Base-by-base conservation (phyloP, 2,113 vertebrate genomes). In the Aphelocoma coerulescens region DNA sequence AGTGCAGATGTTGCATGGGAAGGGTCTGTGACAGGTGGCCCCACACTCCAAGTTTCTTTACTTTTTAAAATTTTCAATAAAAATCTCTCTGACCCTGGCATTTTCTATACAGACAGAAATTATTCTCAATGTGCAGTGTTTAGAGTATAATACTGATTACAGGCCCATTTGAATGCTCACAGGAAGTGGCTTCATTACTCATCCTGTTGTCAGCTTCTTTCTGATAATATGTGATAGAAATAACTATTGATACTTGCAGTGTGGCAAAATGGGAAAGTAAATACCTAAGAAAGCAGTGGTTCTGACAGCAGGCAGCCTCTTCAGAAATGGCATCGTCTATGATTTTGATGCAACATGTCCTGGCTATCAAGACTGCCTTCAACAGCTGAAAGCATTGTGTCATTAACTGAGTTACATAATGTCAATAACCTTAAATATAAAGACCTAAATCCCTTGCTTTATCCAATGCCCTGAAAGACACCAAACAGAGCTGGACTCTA, bases 1-100 rank as follows among this genome's bases (percentile, higher is more conserved):
- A 57, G 15, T 10, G 33, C 1, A 1, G 33, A 61, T 13, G 10
- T 48, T 3, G 0, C 35, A 18, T 7, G 19, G 43, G 11, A 72
- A 79, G 24, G 7, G 28, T 21, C n/a, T 43, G 14, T 78, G 46
- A n/a, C 33, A 46, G 63, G 27, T 17, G 16, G 37, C 23, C 8
- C 17, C 44, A 59, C 0, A 0, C 6, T 24, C 16, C 15, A 37
- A 13, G 4, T 48, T 55, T 35, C 44, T 87, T 68, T 27, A 48
- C 17, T 8, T 12, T 33, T 59, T 49, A 28, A 2, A 13, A 26
- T 10, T 84, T 20, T 19, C 48, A 39, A 2, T 33, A 74, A 52
- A 88, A 23, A 24, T 18, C 8, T 10, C 16, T 55, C 16, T 33
- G 48, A 74, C 17, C 3, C 5, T 55, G 16, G 18, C 3, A 52